Evolutionary conservation across 2,797 vertebrate genomes (phyloP), one percentile per base, ranked within the genome.

Genomic region (Enteromius anoplus): DNA sequence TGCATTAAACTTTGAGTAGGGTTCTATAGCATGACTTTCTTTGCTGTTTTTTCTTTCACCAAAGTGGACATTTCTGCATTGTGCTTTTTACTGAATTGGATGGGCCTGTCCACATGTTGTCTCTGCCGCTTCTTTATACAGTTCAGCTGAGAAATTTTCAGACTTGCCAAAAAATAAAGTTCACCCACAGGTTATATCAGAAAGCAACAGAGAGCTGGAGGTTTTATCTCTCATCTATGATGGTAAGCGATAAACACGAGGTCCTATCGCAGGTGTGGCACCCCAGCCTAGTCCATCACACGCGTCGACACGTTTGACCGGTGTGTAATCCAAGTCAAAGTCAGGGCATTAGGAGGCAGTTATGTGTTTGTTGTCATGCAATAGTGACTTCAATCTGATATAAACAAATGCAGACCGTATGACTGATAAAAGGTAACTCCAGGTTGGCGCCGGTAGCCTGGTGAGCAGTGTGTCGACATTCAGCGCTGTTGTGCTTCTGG

Each of bases 321-420:
- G 37, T 84, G 83, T 80, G 80, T 76, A 55, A 82, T 79, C 51
- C 75, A 26, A 37, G 40, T 40, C 51, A 49, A 49, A 51, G 12
- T 37, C 37, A 32, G 29, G 17, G 53, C 29, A 75, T 69, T 23
- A 29, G 66, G 62, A 65, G 37, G 69, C 70, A 26, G 64, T 70
- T 51, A 37, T 71, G 32, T 64, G 82, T 83, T 84, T 87, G 80
- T 86, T 88, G 83, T 71, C 70, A 85, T 81, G 64, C 49, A 40
- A 84, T 40, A 84, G 69, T 85, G 76, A 81, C 73, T 84, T n/a
- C 32, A 23, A 87, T 82, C 78, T 84, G 85, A 87, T 86, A 81
- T 34, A 23, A 29, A 34, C 17, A 5, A 32, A 37, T 47, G 75
- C 76, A 68, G 49, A 17, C 49, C 14, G 21, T 49, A 26, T 29